A percentile compares a stretch with the other conserved stretches of the same genome.
These are phyloP conservation scores for Styela clava DNA, from an alignment of 23 tunicate genomes.

Conservation along the genomic window DNA sequence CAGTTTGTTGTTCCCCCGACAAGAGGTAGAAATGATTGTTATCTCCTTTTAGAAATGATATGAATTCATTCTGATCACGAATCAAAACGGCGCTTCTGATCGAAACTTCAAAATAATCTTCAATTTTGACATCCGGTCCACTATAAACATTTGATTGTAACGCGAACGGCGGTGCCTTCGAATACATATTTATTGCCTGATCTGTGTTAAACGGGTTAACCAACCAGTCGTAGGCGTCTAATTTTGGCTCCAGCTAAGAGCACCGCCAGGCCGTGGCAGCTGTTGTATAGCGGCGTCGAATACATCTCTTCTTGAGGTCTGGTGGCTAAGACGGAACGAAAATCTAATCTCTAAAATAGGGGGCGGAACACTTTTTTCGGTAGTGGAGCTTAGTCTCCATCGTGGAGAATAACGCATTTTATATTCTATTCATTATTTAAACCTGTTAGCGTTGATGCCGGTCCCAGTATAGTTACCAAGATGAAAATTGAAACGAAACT, in stretches of 20 bases:
- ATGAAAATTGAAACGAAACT: slow-evolving; percentile 1
- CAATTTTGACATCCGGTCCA: too few relatives aligned
- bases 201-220: not conserved
- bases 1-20: not conserved
- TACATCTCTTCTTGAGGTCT: not conserved
- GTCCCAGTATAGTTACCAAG: too few relatives aligned
- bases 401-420: not conserved
- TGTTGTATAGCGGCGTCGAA: not conserved
- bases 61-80: not conserved
- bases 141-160: too few relatives aligned
- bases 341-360: not conserved
- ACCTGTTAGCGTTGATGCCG: too few relatives aligned
- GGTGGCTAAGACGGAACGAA: not conserved
- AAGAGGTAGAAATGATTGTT: not conserved
- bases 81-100: not conserved
- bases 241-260: not conserved
- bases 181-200: too few relatives aligned
- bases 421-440: not conserved
- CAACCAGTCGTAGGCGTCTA: not conserved
- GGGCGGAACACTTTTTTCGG: not conserved
- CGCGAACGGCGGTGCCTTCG: too few relatives aligned
- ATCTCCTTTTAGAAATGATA: not conserved
- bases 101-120: not conserved
- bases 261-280: not conserved
- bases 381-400: not conserved